phyloP scores from a whole-genome alignment of 2,888 invertebrate genomes.

The Electrophaes corylata region DNA sequence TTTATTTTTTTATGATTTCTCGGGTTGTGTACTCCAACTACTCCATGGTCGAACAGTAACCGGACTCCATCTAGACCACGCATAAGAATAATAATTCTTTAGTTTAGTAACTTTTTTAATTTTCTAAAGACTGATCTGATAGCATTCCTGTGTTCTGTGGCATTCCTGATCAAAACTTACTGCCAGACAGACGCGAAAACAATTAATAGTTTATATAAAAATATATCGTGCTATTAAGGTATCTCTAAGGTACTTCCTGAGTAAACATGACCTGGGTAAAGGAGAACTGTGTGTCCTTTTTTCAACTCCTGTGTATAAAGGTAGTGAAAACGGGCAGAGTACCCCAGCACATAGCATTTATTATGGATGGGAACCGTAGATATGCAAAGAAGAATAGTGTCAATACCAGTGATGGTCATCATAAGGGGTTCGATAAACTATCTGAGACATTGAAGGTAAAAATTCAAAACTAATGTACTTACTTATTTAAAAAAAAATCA shows the following conservation, averaged over 20 bases:
- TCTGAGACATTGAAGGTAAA: constrained; percentile 90
- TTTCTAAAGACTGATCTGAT: no score
- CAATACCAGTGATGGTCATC: constrained; percentile 91
- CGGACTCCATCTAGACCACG: no score
- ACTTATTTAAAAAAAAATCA: no score
- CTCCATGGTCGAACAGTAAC: no score
- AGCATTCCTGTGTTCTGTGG: no score
- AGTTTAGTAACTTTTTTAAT: no score
- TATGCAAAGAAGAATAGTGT: constrained; percentile 93
- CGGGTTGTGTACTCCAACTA: no score
- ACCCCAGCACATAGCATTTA: constrained; percentile 97
- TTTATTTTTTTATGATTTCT: no score
- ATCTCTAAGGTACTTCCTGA: no score
- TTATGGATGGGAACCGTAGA: constrained; percentile 99
- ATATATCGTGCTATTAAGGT: no score
- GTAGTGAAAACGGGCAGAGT: constrained; percentile 92
- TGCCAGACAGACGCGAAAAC: constrained; percentile 6
- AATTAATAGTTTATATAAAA: no score
- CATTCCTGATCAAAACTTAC: constrained; percentile 3
- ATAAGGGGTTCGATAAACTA: constrained; percentile 91
- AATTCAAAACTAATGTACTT: not conserved
- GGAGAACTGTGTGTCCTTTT: constrained; percentile 89
- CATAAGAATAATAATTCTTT: no score
- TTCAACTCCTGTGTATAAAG: constrained; percentile 88
- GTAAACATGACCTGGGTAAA: constrained; percentile 89